Conservation (phyloP, 1,140 invertebrate species). For the Drosophila pandora region DNA sequence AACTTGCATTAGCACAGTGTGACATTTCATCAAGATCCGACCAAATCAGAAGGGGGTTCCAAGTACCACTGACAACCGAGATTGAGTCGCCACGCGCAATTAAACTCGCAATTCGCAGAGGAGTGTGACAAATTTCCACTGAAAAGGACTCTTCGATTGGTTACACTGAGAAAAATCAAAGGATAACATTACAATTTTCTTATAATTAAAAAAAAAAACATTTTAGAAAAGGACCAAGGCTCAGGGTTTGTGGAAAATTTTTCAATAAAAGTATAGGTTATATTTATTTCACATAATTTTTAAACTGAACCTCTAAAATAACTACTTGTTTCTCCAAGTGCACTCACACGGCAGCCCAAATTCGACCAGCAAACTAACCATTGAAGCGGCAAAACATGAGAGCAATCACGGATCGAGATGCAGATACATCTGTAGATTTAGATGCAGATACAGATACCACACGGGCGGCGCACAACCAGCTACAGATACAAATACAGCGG, state of each 20-base stretch:
- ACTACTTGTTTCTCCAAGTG: conserved; percentile 5
- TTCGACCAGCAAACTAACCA: conserved; percentile 47
- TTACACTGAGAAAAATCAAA: conserved; percentile 1
- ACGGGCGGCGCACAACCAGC: conserved; percentile 18
- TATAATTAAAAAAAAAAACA: too few species aligned
- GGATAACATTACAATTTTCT: too few species aligned
- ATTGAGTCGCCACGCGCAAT: conserved; percentile 74
- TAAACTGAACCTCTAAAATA: background rate
- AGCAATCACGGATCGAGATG: conserved; percentile 77
- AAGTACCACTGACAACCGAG: conserved; percentile 45
- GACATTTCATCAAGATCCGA: conserved; percentile 75
- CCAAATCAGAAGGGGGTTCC: conserved; percentile 5
- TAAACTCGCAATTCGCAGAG: conserved; percentile 46
- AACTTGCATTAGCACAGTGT: conserved; percentile 75
- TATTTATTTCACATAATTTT: background rate
- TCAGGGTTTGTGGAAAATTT: too few species aligned
- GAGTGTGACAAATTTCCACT: conserved; percentile 73
- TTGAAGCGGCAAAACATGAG: conserved; percentile 79
- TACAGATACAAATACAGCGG: conserved; percentile 58
- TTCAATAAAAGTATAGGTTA: too few species aligned
- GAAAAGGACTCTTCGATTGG: conserved; percentile 40
- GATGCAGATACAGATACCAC: conserved; percentile 58
- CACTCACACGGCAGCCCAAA: conserved; percentile 27
- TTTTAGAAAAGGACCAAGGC: too few species aligned
- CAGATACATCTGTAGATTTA: conserved; percentile 57